phyloP scores from a whole-genome alignment of 2,113 vertebrate species.

The Chionomys nivalis region DNA sequence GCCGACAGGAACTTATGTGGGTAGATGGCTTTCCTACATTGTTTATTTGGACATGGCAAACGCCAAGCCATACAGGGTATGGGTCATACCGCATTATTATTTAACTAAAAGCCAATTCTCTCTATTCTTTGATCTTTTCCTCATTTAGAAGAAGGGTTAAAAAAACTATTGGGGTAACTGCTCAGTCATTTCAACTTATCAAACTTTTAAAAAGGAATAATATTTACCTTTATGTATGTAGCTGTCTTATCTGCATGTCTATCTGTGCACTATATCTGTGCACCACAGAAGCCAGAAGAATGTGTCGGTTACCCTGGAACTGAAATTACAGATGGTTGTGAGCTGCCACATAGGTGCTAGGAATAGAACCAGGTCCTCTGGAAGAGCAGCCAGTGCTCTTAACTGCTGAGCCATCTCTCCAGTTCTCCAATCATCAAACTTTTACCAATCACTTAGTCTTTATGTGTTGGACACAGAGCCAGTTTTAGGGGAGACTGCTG shows the following conservation, averaged over 20 bases:
- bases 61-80: not conserved
- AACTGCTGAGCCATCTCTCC: not conserved
- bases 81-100: not conserved
- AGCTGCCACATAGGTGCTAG: not conserved
- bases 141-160: not conserved
- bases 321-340: not conserved
- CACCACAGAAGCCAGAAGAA: not conserved
- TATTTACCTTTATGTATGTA: not conserved
- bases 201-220: not conserved
- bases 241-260: no score
- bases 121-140: constrained; percentile 21
- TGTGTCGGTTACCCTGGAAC: not conserved
- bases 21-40: not conserved
- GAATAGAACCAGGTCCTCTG: not conserved
- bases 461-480: not conserved
- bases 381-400: not conserved
- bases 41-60: not conserved
- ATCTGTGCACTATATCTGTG: not conserved
- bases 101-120: not conserved
- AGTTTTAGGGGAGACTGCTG: not conserved
- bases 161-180: not conserved
- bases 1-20: not conserved
- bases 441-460: not conserved
- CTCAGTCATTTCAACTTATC: constrained; percentile 29
- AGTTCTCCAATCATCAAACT: not conserved